These are phyloP conservation scores for Leptatherina wallacei DNA, from an alignment of 2,797 vertebrate genomes.

Conservation along the genomic window DNA sequence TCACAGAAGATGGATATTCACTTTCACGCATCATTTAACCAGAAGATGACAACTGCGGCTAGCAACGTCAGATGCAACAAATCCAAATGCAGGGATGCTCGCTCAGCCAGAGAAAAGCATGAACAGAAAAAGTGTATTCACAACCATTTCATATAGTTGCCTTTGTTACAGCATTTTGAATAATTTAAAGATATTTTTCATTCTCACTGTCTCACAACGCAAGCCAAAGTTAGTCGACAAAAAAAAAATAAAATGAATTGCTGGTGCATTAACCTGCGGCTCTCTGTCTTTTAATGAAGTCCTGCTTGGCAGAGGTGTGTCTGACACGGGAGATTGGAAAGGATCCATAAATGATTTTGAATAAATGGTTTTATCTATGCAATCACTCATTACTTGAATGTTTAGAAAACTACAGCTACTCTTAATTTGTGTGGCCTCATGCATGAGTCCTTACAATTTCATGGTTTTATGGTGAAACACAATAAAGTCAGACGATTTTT, in stretches of 20 bases:
- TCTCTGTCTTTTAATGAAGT: not conserved
- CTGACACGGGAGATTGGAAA: slow-evolving; percentile 2
- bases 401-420: not conserved
- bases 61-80: slow-evolving; percentile 64
- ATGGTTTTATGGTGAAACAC: not conserved
- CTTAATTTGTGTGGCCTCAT: not conserved
- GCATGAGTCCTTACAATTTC: not conserved
- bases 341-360: not conserved
- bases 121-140: slow-evolving; percentile 18
- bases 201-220: not conserved
- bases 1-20: slow-evolving; percentile 80
- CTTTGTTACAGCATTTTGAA: slow-evolving; percentile 6
- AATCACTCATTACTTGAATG: not conserved
- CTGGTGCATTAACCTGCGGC: not conserved
- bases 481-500: not conserved
- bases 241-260: not conserved
- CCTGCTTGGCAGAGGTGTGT: not conserved
- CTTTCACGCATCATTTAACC: slow-evolving; percentile 80
- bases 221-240: slow-evolving; percentile 6
- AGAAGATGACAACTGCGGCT: slow-evolving; percentile 70
- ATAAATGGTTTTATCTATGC: not conserved
- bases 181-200: slow-evolving; percentile 10
- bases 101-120: slow-evolving; percentile 27
- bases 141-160: slow-evolving; percentile 13
- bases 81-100: slow-evolving; percentile 47